A percentile compares a stretch with the other conserved stretches of the same genome.
Conservation (phyloP, 30 jellyfish, hydroid and myxozoan genomes). For the Hydractinia echinata region DNA sequence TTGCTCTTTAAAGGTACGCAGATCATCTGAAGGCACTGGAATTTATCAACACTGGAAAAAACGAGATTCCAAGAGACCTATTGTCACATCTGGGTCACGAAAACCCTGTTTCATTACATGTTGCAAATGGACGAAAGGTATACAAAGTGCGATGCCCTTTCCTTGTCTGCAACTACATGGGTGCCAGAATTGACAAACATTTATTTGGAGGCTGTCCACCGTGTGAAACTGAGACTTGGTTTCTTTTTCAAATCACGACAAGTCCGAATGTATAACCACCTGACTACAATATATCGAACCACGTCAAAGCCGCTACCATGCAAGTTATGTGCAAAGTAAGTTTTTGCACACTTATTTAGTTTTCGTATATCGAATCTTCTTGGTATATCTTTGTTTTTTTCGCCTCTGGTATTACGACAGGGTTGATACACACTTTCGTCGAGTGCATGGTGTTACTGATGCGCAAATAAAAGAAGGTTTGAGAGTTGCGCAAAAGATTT, state of each 20-base stretch:
- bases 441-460: slow-evolving; percentile 1
- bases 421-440: not conserved
- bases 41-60: not conserved
- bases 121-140: slow-evolving; percentile 3
- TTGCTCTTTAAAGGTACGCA: not conserved
- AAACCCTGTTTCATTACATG: not conserved
- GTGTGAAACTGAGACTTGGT: not conserved
- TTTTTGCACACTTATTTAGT: not conserved
- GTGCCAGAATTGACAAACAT: not conserved
- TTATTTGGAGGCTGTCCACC: not conserved
- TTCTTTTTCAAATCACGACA: not conserved
- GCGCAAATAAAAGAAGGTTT: no score
- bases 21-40: not conserved
- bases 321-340: slow-evolving; percentile 10
- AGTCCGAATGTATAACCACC: not conserved
- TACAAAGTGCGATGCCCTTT: slow-evolving; percentile 10
- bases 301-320: slow-evolving; percentile 3
- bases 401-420: not conserved
- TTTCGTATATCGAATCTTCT: no score
- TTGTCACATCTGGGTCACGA: not conserved
- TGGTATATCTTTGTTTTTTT: not conserved
- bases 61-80: not conserved
- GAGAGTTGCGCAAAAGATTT: no score
- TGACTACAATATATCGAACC: not conserved
- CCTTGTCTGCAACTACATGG: not conserved